These are phyloP conservation scores for Synaphobranchus kaupii DNA, from an alignment of 2,797 vertebrate species.

Conservation along the genomic window DNA sequence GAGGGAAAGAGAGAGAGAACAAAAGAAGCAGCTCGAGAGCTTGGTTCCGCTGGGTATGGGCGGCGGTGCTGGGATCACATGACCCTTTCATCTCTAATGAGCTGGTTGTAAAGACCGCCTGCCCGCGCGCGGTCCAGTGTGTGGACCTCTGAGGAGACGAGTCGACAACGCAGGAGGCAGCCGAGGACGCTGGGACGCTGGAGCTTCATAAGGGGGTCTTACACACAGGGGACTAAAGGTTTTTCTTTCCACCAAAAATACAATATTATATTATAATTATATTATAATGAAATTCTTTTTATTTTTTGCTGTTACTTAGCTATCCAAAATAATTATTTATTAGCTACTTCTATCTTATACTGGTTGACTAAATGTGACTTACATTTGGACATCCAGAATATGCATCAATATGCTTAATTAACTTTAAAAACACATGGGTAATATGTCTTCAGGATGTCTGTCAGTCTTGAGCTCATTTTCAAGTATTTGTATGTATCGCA, in stretches of 20 bases:
- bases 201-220: neutral
- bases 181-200: neutral
- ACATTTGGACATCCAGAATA: neutral
- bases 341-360: neutral
- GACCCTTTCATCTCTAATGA: slow-evolving; percentile 7
- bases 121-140: neutral
- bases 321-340: neutral
- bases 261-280: no score
- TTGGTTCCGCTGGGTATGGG: neutral
- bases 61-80: neutral
- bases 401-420: neutral
- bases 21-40: neutral
- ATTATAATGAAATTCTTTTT: neutral
- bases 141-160: neutral
- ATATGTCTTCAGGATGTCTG: neutral
- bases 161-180: neutral
- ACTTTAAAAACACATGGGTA: neutral
- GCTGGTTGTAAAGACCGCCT: neutral
- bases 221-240: neutral
- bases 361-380: neutral
- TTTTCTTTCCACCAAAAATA: neutral
- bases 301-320: neutral
- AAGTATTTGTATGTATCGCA: neutral
- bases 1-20: neutral
- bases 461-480: neutral